phyloP scores from a whole-genome alignment of 1,140 invertebrate genomes.

The Euborellia annulipes region DNA sequence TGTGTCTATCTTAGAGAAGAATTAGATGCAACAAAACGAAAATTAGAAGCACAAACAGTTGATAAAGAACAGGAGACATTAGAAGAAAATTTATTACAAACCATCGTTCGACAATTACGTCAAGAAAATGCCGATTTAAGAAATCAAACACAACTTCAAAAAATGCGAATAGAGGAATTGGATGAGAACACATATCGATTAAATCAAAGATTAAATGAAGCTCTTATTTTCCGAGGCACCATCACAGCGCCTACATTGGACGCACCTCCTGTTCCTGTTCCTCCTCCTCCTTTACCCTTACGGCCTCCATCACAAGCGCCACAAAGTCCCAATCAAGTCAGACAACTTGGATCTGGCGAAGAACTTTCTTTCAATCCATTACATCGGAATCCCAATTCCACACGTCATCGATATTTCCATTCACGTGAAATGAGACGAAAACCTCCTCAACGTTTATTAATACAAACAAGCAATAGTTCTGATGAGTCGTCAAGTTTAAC shows the following conservation, averaged over 20 bases:
- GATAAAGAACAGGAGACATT: neutral
- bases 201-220: slow-evolving; percentile 1
- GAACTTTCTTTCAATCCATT: neutral
- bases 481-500: slow-evolving; percentile 14
- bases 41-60: neutral
- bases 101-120: neutral
- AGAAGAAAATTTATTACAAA: neutral
- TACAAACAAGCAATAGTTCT: neutral
- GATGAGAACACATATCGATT: neutral
- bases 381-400: neutral
- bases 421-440: neutral
- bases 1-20: neutral
- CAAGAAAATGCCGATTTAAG: slow-evolving; percentile 7
- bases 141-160: neutral
- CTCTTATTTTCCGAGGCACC: slow-evolving; percentile 13
- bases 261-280: slow-evolving; percentile 11
- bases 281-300: too few species aligned
- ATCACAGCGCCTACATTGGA: slow-evolving; percentile 13
- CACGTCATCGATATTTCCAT: neutral
- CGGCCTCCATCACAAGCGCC: neutral
- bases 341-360: slow-evolving; percentile 1
- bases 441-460: neutral
- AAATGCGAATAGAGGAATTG: slow-evolving; percentile 5
- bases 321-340: neutral
- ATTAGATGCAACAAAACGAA: neutral